A percentile compares a stretch with the other conserved stretches of the same genome.
These are phyloP conservation scores for Brachycybe producta DNA, from an alignment of 2,888 invertebrate species.

Conservation along the genomic window DNA sequence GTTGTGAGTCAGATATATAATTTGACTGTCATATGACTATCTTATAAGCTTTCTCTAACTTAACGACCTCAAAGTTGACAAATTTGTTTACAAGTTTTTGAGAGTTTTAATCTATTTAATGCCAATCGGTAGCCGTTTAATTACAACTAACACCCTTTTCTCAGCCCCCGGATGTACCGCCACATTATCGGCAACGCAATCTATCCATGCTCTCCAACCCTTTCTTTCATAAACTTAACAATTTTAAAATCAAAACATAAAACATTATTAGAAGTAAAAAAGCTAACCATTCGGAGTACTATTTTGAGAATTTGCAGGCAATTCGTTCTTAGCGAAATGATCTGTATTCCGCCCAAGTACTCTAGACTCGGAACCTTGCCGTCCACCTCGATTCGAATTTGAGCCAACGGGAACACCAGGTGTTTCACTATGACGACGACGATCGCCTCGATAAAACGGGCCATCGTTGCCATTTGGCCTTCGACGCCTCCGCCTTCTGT, in stretches of 20 bases:
- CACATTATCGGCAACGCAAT: too few species aligned
- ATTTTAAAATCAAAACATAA: neutral
- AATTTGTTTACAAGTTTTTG: too few species aligned
- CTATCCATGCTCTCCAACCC: too few species aligned
- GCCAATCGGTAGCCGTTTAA: too few species aligned
- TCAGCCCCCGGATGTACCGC: too few species aligned
- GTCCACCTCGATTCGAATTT: slow-evolving; percentile 7
- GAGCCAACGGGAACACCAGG: neutral
- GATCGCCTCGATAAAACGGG: neutral
- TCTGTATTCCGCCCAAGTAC: neutral
- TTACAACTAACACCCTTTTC: too few species aligned
- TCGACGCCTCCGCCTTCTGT: slow-evolving; percentile 28
- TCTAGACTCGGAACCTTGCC: slow-evolving; percentile 3
- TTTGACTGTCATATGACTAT: too few species aligned
- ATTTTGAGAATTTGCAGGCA: neutral
- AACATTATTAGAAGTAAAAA: neutral
- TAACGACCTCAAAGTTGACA: too few species aligned
- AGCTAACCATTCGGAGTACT: neutral
- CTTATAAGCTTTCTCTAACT: too few species aligned
- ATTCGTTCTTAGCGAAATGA: neutral
- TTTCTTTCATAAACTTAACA: too few species aligned
- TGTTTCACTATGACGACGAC: slow-evolving; percentile 12
- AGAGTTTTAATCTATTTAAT: too few species aligned
- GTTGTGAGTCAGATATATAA: too few species aligned
- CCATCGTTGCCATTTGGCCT: slow-evolving; percentile 25